Conservation (phyloP, 2,888 invertebrate genomes). For the Tiliacea citrago region DNA sequence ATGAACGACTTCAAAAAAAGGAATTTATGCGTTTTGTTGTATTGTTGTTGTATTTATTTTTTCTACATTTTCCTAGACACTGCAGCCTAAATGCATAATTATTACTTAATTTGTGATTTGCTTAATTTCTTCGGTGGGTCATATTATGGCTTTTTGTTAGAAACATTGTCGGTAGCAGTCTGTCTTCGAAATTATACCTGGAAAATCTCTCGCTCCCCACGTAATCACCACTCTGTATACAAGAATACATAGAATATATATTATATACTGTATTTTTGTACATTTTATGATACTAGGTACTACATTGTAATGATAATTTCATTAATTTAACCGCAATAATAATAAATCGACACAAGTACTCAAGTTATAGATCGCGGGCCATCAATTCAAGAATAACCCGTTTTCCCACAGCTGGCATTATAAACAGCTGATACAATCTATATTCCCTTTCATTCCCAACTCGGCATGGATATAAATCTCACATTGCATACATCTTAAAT, state of each 20-base stretch:
- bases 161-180: not conserved
- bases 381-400: conserved; percentile 55
- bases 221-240: too few relatives aligned
- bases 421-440: conserved; percentile 62
- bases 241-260: not conserved
- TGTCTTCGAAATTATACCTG: not conserved
- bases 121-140: not conserved
- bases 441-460: conserved; percentile 64
- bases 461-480: conserved; percentile 56
- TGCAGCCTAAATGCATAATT: not conserved
- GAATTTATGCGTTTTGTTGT: conserved; percentile 2
- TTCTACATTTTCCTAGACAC: not conserved
- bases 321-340: conserved; percentile 16
- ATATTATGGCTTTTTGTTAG: too few relatives aligned
- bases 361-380: conserved; percentile 24
- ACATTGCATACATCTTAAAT: conserved; percentile 43
- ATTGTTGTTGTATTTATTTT: not conserved
- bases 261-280: not conserved
- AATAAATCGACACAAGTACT: conserved; percentile 19
- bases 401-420: conserved; percentile 62
- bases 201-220: not conserved
- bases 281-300: not conserved
- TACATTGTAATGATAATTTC: not conserved
- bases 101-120: not conserved
- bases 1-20: conserved; percentile 7